Evolutionary conservation across 1,140 invertebrate genomes (phyloP), one percentile per base, ranked within the genome.

Genomic region (Hydropsyche tenuis): DNA sequence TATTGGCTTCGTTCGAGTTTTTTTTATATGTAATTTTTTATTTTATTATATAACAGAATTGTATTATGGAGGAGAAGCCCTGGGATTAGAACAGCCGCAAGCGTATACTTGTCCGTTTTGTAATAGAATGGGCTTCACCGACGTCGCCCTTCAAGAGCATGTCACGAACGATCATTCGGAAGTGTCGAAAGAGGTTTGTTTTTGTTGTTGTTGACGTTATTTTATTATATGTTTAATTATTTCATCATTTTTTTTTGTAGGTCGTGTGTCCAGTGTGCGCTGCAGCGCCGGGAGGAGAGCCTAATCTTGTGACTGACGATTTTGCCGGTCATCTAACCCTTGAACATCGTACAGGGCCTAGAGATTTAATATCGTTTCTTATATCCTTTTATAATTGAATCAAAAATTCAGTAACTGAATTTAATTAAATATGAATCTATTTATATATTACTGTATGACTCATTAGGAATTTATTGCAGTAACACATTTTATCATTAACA

Each of bases 81-180:
- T 96, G 79, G 90, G 89, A 70, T 86, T 94, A 73, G 96, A 98
- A 80, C 93, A 96, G 82, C 94, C 95, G 73, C 95, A 98, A 84
- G 93, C 96, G 64, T 96, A 96, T 83, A 97, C 96, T 78, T 99
- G 97, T 87, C 96, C 97, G 45, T 96, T 96, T 85, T 99, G 96
- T 87, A 94, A 94, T 78, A 92, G 91, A 81, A 96, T 98, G 93
- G 97, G 97, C 37, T 96, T 95, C 81, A 97, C 95, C 77, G 96
- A 98, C 85, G 88, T 90, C 56, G 91, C 93, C 14, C 86, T 99
- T 60, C 93, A 95, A 84, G 96, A 98, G 82, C 96, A 98, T 86
- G 95, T 97, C 51, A 91, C 93, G 66, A 86, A 92, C 66, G 94
- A 96, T 79, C 95, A 97, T 85, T 86, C 91, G 48, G 94, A 96